phyloP scores from a whole-genome alignment of 2,888 invertebrate genomes.

The Diplazon laetatorius region DNA sequence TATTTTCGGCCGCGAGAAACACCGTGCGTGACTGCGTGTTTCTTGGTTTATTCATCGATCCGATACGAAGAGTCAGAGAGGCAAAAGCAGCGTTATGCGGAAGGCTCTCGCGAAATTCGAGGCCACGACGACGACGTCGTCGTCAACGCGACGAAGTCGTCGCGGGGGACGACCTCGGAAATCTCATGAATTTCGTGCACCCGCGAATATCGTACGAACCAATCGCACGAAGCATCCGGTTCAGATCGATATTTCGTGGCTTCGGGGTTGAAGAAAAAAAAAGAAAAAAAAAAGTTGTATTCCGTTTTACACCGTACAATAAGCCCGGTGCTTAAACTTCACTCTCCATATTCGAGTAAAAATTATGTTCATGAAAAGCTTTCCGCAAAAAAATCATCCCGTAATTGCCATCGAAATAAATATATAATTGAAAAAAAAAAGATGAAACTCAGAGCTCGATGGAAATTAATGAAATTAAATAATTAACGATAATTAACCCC shows the following conservation, averaged over 20 bases:
- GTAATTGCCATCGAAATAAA: neutral
- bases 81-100: constrained; percentile 63
- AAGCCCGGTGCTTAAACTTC: too few species aligned
- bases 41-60: constrained; percentile 49
- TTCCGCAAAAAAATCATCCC: neutral
- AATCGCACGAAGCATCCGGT: neutral
- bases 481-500: neutral
- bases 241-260: constrained; percentile 29
- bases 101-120: constrained; percentile 58
- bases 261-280: constrained; percentile 2
- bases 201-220: constrained; percentile 32
- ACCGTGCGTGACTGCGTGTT: constrained; percentile 54
- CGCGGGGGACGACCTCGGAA: constrained; percentile 47
- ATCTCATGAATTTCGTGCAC: constrained; percentile 62
- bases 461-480: neutral
- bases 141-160: constrained; percentile 24
- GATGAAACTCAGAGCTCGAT: neutral
- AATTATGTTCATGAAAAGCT: constrained; percentile 1
- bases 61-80: too few species aligned
- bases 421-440: neutral
- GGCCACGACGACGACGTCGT: constrained; percentile 30
- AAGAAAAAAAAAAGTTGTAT: neutral
- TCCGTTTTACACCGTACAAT: too few species aligned
- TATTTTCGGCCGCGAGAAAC: neutral
- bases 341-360: too few species aligned